These are phyloP conservation scores for Beroe ovata DNA, from an alignment of 37 sponge, comb jelly and placozoan genomes.

Conservation along the genomic window DNA sequence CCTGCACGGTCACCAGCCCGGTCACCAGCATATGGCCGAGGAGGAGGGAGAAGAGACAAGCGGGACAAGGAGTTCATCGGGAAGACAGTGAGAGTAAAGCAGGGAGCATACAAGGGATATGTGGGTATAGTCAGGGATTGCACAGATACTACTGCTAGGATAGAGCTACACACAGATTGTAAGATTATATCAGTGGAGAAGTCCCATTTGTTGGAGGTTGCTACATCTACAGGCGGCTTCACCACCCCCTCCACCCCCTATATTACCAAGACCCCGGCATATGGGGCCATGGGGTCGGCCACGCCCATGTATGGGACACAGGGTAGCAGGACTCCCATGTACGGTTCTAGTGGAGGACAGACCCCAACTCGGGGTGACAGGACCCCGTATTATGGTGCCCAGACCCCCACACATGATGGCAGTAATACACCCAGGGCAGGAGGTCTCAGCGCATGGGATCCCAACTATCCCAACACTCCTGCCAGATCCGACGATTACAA, in stretches of 20 bases:
- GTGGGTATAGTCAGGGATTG: conserved; percentile 98
- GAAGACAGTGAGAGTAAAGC: conserved; percentile 84
- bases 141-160: conserved; percentile 89
- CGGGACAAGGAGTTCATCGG: conserved; percentile 81
- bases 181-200: conserved; percentile 90
- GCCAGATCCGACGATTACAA: conserved; percentile 55
- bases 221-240: conserved; percentile 35
- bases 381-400: conserved; percentile 88
- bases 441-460: conserved; percentile 94
- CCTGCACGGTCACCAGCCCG: conserved; percentile 32
- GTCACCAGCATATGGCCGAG: conserved; percentile 76
- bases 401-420: conserved; percentile 94
- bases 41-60: conserved; percentile 71
- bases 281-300: conserved; percentile 79
- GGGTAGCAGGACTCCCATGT: conserved; percentile 86
- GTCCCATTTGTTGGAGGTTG: conserved; percentile 28
- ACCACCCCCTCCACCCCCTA: conserved; percentile 61
- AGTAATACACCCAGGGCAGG: conserved; percentile 83
- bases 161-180: conserved; percentile 92
- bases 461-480: conserved; percentile 71
- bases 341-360: conserved; percentile 76
- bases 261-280: conserved; percentile 72
- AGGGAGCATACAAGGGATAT: conserved; percentile 92
- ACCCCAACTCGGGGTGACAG: conserved; percentile 86
- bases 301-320: conserved; percentile 91